Percentiles rank a stretch among this genome's conserved stretches.
These are phyloP conservation scores for Ruditapes philippinarum DNA, from an alignment of 1,140 invertebrate genomes.

Conservation along the genomic window DNA sequence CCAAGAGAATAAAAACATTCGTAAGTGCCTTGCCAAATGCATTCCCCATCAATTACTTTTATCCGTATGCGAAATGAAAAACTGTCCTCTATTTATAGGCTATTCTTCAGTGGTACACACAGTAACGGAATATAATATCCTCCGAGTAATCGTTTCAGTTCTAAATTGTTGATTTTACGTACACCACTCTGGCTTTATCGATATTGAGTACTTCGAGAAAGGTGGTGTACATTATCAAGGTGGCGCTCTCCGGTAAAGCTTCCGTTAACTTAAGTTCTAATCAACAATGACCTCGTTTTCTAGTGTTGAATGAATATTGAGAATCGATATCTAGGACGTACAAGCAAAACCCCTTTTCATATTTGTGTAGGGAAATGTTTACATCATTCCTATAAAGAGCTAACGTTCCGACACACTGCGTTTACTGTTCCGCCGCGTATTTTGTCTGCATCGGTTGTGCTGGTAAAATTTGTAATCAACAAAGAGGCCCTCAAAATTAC, in stretches of 20 bases:
- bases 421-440: background rate
- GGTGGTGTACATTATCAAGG: conserved; percentile 5
- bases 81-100: background rate
- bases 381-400: background rate
- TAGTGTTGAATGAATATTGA: conserved; percentile 1
- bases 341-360: background rate
- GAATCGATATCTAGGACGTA: too few relatives aligned
- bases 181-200: too few relatives aligned
- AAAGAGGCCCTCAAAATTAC: background rate
- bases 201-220: conserved; percentile 4
- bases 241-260: conserved; percentile 4
- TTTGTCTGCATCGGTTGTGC: background rate
- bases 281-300: background rate
- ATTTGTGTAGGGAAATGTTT: background rate
- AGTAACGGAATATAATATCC: background rate
- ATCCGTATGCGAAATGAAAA: conserved; percentile 12
- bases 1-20: conserved; percentile 6
- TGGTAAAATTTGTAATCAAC: conserved; percentile 14
- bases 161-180: too few relatives aligned
- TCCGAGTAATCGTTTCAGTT: background rate
- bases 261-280: conserved; percentile 28
- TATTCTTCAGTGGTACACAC: background rate
- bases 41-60: background rate
- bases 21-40: background rate
- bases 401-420: background rate